phyloP scores from a whole-genome alignment of 1,140 invertebrate species.

The Hylyphantes graminicola region DNA sequence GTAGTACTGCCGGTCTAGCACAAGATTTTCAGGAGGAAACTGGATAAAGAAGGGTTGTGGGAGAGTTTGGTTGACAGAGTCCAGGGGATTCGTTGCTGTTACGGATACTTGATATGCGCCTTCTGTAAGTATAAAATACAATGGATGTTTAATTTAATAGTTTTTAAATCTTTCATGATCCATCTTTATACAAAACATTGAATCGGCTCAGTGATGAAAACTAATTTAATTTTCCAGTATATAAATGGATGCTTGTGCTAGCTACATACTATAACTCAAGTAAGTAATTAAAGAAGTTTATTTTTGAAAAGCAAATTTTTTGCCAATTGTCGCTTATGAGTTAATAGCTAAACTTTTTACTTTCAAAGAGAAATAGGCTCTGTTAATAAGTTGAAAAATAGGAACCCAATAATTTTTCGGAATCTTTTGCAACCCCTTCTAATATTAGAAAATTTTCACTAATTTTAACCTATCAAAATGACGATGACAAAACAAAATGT shows the following conservation, averaged over 20 bases:
- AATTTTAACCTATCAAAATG: background rate
- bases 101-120: constrained; percentile 35
- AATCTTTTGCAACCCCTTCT: no score
- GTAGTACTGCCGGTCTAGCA: constrained; percentile 37
- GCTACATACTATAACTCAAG: no score
- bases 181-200: background rate
- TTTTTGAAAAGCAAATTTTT: no score
- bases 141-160: background rate
- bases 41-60: constrained; percentile 44
- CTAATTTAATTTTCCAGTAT: no score
- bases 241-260: no score
- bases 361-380: no score
- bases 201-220: no score
- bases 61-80: constrained; percentile 22
- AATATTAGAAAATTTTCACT: no score
- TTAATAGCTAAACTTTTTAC: no score
- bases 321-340: no score
- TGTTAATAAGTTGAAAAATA: background rate
- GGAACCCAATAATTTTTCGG: background rate
- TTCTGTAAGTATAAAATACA: constrained; percentile 9
- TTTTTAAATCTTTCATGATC: background rate
- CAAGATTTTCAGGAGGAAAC: constrained; percentile 35
- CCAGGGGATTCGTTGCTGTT: constrained; percentile 45
- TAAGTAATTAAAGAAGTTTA: no score
- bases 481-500: background rate